These are phyloP conservation scores for Percopsis omiscomaycus DNA, from an alignment of 2,797 vertebrate species.

Conservation along the genomic window DNA sequence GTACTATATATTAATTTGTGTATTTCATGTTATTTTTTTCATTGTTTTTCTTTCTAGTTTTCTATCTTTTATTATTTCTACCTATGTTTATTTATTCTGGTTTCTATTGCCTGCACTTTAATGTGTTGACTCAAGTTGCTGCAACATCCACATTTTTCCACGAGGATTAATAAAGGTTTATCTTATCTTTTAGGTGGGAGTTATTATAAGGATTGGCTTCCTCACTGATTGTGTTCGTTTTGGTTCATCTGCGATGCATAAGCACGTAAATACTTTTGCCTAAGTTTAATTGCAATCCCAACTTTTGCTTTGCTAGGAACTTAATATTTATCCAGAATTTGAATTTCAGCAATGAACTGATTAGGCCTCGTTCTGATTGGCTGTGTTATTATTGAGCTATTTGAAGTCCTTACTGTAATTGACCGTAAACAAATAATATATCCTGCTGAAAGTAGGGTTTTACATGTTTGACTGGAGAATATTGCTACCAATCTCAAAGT, in stretches of 20 bases:
- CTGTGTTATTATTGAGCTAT: neutral
- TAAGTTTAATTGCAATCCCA: too few relatives aligned
- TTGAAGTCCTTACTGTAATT: conserved; percentile 18
- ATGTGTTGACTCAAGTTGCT: too few relatives aligned
- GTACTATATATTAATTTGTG: too few relatives aligned
- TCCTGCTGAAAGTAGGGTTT: conserved; percentile 14
- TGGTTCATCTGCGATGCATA: neutral
- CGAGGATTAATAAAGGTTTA: too few relatives aligned
- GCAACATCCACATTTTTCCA: too few relatives aligned
- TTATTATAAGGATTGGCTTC: neutral
- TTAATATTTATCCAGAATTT: too few relatives aligned
- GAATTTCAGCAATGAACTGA: too few relatives aligned
- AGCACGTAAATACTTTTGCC: too few relatives aligned
- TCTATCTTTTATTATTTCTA: neutral
- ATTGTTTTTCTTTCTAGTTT: too few relatives aligned
- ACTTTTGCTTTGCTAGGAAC: too few relatives aligned
- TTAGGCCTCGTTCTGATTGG: too few relatives aligned
- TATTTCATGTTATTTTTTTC: neutral
- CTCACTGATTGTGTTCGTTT: neutral
- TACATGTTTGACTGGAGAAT: conserved; percentile 12
- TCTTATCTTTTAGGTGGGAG: neutral
- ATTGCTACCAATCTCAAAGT: conserved; percentile 31
- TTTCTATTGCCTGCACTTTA: neutral
- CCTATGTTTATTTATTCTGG: neutral
- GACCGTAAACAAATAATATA: conserved; percentile 22